Evolutionary conservation across 2,113 vertebrate genomes (phyloP).

Genomic region (Ptilonorhynchus violaceus): DNA sequence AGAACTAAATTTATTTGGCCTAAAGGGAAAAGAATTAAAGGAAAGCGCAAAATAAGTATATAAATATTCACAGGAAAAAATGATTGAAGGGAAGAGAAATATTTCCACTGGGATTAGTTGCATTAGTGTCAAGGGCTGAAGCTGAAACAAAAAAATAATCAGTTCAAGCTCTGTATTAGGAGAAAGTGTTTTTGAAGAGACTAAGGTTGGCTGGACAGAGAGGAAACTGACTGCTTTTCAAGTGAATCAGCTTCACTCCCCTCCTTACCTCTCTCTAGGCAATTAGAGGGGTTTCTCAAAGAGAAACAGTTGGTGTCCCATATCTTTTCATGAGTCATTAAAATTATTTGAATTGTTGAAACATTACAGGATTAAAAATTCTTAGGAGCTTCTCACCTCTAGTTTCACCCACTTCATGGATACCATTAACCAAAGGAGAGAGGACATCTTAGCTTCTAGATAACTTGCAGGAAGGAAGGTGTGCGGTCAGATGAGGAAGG

Average conservation of each 20-base stretch:
- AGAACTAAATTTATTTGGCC: neutral
- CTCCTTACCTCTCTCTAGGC: neutral
- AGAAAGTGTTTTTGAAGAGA: neutral
- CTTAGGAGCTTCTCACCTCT: neutral
- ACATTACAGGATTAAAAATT: neutral
- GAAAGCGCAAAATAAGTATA: neutral
- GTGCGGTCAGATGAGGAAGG: neutral
- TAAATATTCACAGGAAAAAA: neutral
- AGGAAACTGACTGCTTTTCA: neutral
- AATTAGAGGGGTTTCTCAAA: neutral
- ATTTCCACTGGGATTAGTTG: neutral
- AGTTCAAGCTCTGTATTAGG: neutral
- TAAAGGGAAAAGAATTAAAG: slow-evolving; percentile 1
- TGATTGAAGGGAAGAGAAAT: neutral
- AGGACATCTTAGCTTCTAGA: neutral
- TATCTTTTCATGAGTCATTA: neutral
- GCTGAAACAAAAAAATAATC: neutral
- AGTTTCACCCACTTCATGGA: neutral
- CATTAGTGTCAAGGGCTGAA: neutral
- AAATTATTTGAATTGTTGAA: neutral
- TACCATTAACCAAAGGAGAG: neutral
- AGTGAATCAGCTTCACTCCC: neutral
- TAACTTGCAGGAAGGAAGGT: neutral
- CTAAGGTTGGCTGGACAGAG: neutral
- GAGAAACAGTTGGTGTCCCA: neutral